Conservation (phyloP, 2,113 vertebrate species). For the Clarias magur region DNA sequence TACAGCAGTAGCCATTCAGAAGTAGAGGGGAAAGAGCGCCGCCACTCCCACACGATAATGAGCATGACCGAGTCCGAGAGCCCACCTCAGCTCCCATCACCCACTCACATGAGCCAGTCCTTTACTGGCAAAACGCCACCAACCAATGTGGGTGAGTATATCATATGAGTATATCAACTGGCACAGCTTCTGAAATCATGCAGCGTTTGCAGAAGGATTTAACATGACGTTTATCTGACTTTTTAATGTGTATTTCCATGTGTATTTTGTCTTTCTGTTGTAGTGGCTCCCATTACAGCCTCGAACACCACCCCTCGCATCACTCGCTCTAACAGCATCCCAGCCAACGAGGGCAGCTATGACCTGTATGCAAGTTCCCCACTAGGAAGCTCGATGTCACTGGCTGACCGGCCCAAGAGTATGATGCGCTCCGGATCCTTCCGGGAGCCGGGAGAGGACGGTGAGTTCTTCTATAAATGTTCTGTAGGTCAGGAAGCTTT, state of each 20-base stretch:
- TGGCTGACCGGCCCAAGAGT: conserved; percentile 94
- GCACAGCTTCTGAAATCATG: conserved; percentile 32
- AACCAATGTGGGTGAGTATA: conserved; percentile 92
- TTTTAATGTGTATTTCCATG: not conserved
- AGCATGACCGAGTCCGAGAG: conserved; percentile 81
- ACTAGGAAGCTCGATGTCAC: conserved; percentile 90
- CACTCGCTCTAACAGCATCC: conserved; percentile 98
- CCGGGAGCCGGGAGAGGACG: conserved; percentile 90
- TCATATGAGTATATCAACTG: conserved; percentile 39
- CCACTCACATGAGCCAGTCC: conserved; percentile 75
- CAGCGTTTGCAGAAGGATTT: not conserved
- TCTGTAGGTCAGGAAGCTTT: not conserved
- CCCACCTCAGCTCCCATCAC: conserved; percentile 86
- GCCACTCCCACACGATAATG: conserved; percentile 81
- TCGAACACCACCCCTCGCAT: conserved; percentile 79
- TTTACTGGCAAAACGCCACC: conserved; percentile 80
- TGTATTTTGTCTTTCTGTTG: not conserved
- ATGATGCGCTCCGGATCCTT: conserved; percentile 96
- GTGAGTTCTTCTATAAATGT: conserved; percentile 72
- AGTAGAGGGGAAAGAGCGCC: conserved; percentile 76
- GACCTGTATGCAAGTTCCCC: conserved; percentile 91
- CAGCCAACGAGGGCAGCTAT: conserved; percentile 86
- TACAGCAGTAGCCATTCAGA: conserved; percentile 84
- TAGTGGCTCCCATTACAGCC: conserved; percentile 87
- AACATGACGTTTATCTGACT: not conserved